Evolutionary conservation across 2,797 vertebrate species (phyloP).

Genomic region (Lates japonicus): DNA sequence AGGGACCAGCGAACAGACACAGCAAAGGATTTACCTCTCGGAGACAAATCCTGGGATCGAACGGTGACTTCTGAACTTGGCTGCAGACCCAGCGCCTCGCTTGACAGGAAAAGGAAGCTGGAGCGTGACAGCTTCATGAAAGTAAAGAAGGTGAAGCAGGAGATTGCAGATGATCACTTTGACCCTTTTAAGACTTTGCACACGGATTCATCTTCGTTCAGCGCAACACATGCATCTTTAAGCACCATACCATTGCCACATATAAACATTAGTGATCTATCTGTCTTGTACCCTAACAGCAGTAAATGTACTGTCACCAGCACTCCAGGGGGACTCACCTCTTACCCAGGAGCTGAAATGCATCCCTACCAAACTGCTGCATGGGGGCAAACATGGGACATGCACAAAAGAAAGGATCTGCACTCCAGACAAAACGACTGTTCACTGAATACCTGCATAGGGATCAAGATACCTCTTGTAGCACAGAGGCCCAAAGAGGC

Average conservation of each 20-base stretch:
- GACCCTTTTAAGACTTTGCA: slow-evolving; percentile 2
- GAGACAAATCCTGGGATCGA: slow-evolving; percentile 37
- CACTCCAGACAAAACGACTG: slow-evolving; percentile 42
- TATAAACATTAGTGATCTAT: not conserved
- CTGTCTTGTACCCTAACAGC: slow-evolving; percentile 12
- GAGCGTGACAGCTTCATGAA: slow-evolving; percentile 42
- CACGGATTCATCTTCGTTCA: slow-evolving; percentile 15
- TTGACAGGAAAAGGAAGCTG: slow-evolving; percentile 57
- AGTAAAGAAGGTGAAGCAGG: slow-evolving; percentile 69
- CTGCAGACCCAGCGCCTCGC: slow-evolving; percentile 22
- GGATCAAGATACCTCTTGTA: slow-evolving; percentile 5
- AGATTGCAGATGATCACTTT: slow-evolving; percentile 27
- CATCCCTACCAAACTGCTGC: slow-evolving; percentile 54
- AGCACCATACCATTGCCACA: slow-evolving; percentile 11
- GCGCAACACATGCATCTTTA: slow-evolving; percentile 17
- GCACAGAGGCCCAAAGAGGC: slow-evolving; percentile 23
- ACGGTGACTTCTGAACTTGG: slow-evolving; percentile 29
- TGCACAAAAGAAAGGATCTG: slow-evolving; percentile 39
- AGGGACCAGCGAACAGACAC: not conserved
- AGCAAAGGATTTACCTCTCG: slow-evolving; percentile 31
- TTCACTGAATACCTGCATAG: slow-evolving; percentile 37
- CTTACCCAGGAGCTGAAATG: slow-evolving; percentile 45
- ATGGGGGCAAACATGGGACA: slow-evolving; percentile 56
- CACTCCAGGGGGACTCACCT: slow-evolving; percentile 13
- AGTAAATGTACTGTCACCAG: slow-evolving; percentile 6